Conservation (phyloP, 2,797 vertebrate species). For the Phyllotis vaccarum region DNA sequence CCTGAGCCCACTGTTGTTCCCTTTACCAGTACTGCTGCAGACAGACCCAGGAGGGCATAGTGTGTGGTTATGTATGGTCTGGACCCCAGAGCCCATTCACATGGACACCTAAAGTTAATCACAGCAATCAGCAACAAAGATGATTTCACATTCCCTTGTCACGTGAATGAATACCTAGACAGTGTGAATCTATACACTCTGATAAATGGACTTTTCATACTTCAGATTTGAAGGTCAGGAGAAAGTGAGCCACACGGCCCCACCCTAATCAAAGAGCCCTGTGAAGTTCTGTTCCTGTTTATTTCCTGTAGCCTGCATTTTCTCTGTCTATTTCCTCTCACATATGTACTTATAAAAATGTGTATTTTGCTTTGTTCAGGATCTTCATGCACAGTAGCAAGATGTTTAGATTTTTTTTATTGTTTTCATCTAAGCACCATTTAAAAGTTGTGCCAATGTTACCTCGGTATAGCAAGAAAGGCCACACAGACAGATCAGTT, state of each 20-base stretch:
- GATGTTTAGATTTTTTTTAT: not conserved
- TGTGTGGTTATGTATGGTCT: not conserved
- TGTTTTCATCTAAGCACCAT: conserved; percentile 17
- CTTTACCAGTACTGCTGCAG: not conserved
- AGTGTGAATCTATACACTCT: not conserved
- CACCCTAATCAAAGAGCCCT: not conserved
- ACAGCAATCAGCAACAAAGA: not conserved
- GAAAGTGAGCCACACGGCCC: not conserved
- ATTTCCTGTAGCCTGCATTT: not conserved
- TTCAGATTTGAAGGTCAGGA: not conserved
- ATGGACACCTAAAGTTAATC: not conserved
- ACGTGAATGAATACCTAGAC: not conserved
- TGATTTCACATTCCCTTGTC: not conserved
- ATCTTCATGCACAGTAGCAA: not conserved
- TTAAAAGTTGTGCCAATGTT: not conserved
- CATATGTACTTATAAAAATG: not conserved
- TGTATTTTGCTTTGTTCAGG: not conserved
- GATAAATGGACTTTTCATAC: not conserved
- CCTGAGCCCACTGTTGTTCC: not conserved
- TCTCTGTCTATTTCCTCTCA: not conserved
- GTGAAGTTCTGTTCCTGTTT: not conserved
- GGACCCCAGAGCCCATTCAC: not conserved
- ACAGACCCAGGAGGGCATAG: not conserved
- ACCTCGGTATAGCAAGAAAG: not conserved
- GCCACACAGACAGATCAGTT: not conserved